A percentile compares a stretch with the other conserved stretches of the same genome.
Conservation (phyloP, 2,888 invertebrate species). For the Leptopilina myrica region DNA sequence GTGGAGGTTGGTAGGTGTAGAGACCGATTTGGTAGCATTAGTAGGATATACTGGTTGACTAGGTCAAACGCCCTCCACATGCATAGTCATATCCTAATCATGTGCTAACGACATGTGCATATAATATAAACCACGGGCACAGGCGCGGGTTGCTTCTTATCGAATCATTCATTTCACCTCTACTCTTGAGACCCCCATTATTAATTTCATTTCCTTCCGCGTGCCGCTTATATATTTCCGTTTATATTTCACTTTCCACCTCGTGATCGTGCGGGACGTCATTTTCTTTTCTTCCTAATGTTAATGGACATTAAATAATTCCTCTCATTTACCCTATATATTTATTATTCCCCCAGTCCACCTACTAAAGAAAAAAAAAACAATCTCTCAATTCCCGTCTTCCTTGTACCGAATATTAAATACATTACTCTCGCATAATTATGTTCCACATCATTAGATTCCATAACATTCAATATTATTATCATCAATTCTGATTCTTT, state of each 20-base stretch:
- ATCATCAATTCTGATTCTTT: too few relatives aligned
- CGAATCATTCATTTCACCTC: constrained; percentile 42
- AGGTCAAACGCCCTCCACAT: constrained; percentile 62
- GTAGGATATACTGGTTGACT: constrained; percentile 51
- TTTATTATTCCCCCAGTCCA: too few relatives aligned
- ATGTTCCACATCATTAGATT: too few relatives aligned
- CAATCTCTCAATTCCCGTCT: too few relatives aligned
- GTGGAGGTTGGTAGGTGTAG: constrained; percentile 41
- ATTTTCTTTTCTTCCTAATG: background rate
- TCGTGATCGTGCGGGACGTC: constrained; percentile 43
- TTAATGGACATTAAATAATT: background rate
- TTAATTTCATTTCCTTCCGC: constrained; percentile 52
- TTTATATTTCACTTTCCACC: constrained; percentile 51
- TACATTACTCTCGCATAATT: too few relatives aligned
- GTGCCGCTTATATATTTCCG: constrained; percentile 42
- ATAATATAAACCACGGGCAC: constrained; percentile 44
- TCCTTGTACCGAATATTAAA: too few relatives aligned
- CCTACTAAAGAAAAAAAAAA: too few relatives aligned
- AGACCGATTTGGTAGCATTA: constrained; percentile 12
- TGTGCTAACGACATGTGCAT: constrained; percentile 53
- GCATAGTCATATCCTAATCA: constrained; percentile 60
- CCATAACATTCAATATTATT: too few relatives aligned
- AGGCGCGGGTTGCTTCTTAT: constrained; percentile 37
- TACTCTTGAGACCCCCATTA: constrained; percentile 43
- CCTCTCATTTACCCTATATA: background rate